phyloP scores from a whole-genome alignment of 2,113 vertebrate genomes.

The Chlamydotis undulata region DNA sequence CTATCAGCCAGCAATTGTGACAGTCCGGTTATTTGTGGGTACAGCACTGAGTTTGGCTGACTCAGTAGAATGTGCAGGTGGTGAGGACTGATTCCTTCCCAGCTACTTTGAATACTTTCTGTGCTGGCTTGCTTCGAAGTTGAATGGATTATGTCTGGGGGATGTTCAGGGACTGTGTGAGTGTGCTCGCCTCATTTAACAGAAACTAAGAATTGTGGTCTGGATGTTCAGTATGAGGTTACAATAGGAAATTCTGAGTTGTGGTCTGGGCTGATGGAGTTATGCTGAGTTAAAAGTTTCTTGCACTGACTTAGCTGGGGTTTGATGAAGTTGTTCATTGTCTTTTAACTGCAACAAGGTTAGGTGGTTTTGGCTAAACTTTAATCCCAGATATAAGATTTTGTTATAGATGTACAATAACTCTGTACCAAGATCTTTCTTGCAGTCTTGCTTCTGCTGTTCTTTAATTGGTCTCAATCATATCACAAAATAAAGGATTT shows the following conservation, averaged over 20 bases:
- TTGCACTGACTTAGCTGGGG: background rate
- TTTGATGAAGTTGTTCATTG: background rate
- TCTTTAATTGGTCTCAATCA: background rate
- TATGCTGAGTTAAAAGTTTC: background rate
- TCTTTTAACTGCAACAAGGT: background rate
- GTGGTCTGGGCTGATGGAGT: background rate
- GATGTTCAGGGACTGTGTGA: background rate
- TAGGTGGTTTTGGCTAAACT: background rate
- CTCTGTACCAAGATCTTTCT: background rate
- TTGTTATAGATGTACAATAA: background rate
- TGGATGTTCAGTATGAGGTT: background rate
- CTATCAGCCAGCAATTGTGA: background rate
- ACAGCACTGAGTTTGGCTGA: background rate
- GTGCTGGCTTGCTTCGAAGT: background rate
- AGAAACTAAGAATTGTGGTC: rapidly evolving
- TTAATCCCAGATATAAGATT: rapidly evolving
- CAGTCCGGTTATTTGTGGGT: background rate
- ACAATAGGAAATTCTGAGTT: background rate
- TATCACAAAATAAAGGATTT: background rate
- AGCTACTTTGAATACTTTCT: rapidly evolving
- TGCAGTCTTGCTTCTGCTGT: background rate
- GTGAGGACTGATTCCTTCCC: background rate
- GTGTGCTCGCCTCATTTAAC: background rate
- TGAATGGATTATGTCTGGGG: rapidly evolving
- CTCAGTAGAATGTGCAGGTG: background rate